A percentile compares a stretch with the other conserved stretches of the same genome.
Conservation (phyloP, 2,888 invertebrate species). For the Acanthopleura granulata region DNA sequence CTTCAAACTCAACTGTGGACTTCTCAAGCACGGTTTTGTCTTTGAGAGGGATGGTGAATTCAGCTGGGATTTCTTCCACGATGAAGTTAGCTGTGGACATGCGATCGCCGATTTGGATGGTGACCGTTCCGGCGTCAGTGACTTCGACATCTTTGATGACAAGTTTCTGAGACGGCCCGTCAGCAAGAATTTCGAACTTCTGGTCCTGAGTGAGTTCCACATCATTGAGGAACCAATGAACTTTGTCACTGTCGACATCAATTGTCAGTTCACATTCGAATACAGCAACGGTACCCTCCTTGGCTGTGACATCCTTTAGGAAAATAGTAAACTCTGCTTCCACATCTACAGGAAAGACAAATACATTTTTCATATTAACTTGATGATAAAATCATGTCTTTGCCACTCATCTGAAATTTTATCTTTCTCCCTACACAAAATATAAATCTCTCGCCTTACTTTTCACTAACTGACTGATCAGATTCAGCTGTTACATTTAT, state of each 20-base stretch:
- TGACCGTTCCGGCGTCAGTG: constrained; percentile 48
- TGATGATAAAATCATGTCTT: no score
- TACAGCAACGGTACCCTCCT: constrained; percentile 72
- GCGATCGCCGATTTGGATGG: constrained; percentile 40
- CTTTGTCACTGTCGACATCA: constrained; percentile 75
- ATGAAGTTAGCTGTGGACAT: constrained; percentile 43
- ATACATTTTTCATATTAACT: no score
- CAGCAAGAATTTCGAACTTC: constrained; percentile 39
- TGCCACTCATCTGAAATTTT: no score
- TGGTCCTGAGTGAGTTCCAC: constrained; percentile 64
- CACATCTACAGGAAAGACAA: no score
- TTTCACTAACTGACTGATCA: no score
- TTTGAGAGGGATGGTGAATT: constrained; percentile 52
- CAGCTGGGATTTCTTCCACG: constrained; percentile 48
- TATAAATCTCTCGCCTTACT: no score
- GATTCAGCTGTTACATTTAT: no score
- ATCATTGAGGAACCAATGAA: constrained; percentile 31
- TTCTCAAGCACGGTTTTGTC: constrained; percentile 59
- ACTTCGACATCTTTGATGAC: constrained; percentile 40
- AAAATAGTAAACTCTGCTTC: constrained; percentile 28
- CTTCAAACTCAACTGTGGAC: constrained; percentile 78
- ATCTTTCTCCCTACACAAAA: no score
- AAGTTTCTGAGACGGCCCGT: constrained; percentile 46
- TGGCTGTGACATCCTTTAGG: constrained; percentile 34
- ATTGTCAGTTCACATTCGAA: constrained; percentile 88